Evolutionary conservation across 2,113 vertebrate genomes (phyloP), one percentile per base, ranked within the genome.

Genomic region (Nycticorax nycticorax): DNA sequence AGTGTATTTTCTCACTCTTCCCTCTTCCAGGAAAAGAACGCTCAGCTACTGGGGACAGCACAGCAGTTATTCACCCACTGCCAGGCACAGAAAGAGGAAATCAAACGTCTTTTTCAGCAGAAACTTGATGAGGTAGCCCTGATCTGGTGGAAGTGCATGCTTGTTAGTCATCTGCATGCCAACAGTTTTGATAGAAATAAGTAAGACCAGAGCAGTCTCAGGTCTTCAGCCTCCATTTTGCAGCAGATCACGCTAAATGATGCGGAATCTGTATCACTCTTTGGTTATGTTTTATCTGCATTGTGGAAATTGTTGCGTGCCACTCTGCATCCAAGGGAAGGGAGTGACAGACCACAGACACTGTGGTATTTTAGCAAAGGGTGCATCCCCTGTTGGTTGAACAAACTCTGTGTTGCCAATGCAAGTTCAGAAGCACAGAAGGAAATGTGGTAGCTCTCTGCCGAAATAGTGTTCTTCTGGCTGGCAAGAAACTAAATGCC

Each of bases 41-140:
- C 98, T 57, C 99, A 99, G 92, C 94, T 99, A 67, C 98, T 99
- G 62, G 99, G 99, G 13, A 98, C 99, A 11, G 99, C 99, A 0
- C 99, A 99, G 97, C 99, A 99, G 96, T 98, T 99, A 20, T 98
- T 99, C 71, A 98, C 97, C 43, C 98, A 99, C 92, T 99, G 99
- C 96, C 99, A 99, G 96, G 97, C 98, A 83, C 99, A 99, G 97
- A 99, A 99, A 92, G 99, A 99, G 89, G 99, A 98, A 96, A 99
- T 99, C 95, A 99, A 98, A 74, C 98, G 98, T 52, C 99, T 99
- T 53, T 99, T 99, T 93, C 99, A 99, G 97, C 98, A 99, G 97
- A 99, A 99, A 93, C 98, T 99, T 37, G 99, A 99, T 57, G 99
- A 99, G 99, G 99, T 99, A 97, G 39, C 62, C 27, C 60, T 28